A percentile compares a stretch with the other conserved stretches of the same genome.
These are phyloP conservation scores for Microctonus brassicae DNA, from an alignment of 2,888 invertebrate species.

Conservation along the genomic window DNA sequence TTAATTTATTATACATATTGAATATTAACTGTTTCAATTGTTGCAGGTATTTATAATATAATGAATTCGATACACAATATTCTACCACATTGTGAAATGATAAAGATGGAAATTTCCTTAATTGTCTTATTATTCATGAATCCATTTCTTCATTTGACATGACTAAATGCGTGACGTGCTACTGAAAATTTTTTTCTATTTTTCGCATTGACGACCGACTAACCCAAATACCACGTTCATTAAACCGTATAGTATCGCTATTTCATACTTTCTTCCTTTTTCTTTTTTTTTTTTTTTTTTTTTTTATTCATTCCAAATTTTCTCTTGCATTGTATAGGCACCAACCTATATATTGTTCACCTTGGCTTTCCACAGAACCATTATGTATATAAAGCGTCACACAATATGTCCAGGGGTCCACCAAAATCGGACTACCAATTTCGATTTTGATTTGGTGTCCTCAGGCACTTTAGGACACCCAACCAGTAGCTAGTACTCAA, in stretches of 20 bases:
- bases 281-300: neutral
- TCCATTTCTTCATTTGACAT: constrained; percentile 28
- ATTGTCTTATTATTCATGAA: neutral
- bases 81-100: no score
- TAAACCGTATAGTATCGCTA: constrained; percentile 14
- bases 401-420: constrained; percentile 12
- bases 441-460: constrained; percentile 44
- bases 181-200: constrained; percentile 58
- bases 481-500: constrained; percentile 35
- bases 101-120: no score
- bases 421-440: constrained; percentile 43
- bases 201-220: constrained; percentile 62
- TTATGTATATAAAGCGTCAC: constrained; percentile 39
- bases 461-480: constrained; percentile 25
- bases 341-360: neutral
- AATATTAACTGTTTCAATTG: no score
- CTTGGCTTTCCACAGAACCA: constrained; percentile 44
- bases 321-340: constrained; percentile 8
- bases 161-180: constrained; percentile 59
- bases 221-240: constrained; percentile 55
- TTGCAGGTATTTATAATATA: no score
- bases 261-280: constrained; percentile 3
- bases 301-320: constrained; percentile 15
- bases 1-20: no score
- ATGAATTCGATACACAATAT: no score